phyloP scores from a whole-genome alignment of 2,113 vertebrate genomes.

The Triplophysa tibetana region DNA sequence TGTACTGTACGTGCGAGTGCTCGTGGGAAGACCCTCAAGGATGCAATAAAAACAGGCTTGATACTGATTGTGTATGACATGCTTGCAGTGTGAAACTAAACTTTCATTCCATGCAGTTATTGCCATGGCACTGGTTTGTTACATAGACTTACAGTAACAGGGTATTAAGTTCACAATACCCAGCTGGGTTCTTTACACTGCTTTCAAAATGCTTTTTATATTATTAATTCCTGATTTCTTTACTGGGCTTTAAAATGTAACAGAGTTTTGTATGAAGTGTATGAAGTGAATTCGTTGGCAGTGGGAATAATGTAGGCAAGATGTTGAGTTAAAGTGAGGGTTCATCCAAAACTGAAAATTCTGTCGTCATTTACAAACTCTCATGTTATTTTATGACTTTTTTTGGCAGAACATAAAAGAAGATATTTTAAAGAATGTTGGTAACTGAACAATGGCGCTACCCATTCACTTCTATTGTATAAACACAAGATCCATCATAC shows the following conservation, averaged over 20 bases:
- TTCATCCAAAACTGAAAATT: not conserved
- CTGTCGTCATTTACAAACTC: not conserved
- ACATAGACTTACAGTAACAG: conserved; percentile 10
- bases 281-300: not conserved
- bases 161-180: conserved; percentile 14
- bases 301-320: conserved; percentile 6
- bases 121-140: conserved; percentile 23
- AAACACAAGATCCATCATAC: too few relatives aligned
- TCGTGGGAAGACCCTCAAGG: conserved; percentile 22
- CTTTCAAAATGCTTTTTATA: conserved; percentile 23
- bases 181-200: not conserved
- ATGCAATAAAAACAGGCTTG: conserved; percentile 36
- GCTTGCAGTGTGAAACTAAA: conserved; percentile 29
- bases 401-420: too few relatives aligned
- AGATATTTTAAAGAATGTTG: too few relatives aligned
- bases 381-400: too few relatives aligned
- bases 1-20: conserved; percentile 18
- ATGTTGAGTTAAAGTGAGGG: not conserved
- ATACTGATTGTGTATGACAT: conserved; percentile 34
- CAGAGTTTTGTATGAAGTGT: not conserved
- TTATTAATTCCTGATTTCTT: conserved; percentile 41
- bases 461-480: too few relatives aligned
- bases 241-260: not conserved
- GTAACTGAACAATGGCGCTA: too few relatives aligned
- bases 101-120: conserved; percentile 24